Evolutionary conservation across 2,888 invertebrate genomes (phyloP).

Genomic region (Eilema depressum): DNA sequence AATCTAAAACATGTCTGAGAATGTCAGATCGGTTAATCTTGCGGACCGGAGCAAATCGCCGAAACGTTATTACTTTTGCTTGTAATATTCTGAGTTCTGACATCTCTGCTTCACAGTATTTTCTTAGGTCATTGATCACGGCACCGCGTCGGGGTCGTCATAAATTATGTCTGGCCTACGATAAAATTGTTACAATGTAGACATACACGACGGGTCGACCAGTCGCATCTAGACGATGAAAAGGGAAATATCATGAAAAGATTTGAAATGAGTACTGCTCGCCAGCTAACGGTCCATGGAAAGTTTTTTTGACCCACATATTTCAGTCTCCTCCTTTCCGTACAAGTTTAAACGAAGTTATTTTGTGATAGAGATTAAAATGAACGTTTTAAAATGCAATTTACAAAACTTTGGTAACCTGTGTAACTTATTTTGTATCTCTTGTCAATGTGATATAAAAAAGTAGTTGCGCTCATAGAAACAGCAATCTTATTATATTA

Average conservation of each 20-base stretch:
- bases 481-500: neutral
- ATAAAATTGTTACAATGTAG: conserved; percentile 56
- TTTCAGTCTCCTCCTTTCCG: conserved; percentile 50
- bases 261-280: conserved; percentile 52
- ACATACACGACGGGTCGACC: conserved; percentile 50
- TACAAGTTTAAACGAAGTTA: conserved; percentile 44
- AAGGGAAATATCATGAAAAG: conserved; percentile 61
- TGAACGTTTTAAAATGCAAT: conserved; percentile 43
- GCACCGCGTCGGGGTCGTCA: conserved; percentile 36
- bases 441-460: neutral
- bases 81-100: conserved; percentile 14
- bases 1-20: neutral
- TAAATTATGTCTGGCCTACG: conserved; percentile 53
- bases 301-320: conserved; percentile 60
- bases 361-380: conserved; percentile 37
- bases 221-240: conserved; percentile 56
- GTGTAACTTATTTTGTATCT: neutral
- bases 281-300: conserved; percentile 38
- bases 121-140: conserved; percentile 33
- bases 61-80: conserved; percentile 2
- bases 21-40: conserved; percentile 4
- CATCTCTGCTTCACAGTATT: conserved; percentile 27
- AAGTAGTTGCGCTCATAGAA: neutral
- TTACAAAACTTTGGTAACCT: conserved; percentile 30
- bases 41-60: neutral